A percentile compares a stretch with the other conserved stretches of the same genome.
These are phyloP conservation scores for Hipparchia semele DNA, from an alignment of 2,888 invertebrate genomes.

Conservation along the genomic window DNA sequence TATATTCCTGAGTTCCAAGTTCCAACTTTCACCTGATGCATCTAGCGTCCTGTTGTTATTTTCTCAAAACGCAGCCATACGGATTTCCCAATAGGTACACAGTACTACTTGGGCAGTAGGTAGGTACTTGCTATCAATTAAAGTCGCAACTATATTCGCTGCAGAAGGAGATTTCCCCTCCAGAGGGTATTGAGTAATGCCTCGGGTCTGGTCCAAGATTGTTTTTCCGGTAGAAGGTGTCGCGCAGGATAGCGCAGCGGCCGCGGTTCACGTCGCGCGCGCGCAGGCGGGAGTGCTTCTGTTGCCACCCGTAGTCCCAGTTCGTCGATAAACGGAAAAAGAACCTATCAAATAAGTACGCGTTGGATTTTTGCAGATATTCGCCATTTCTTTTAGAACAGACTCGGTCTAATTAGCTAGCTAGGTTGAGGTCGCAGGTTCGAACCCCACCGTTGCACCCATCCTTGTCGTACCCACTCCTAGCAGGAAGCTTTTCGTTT, in stretches of 20 bases:
- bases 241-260: slow-evolving; percentile 75
- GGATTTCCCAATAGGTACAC: too few species aligned
- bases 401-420: too few species aligned
- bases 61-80: too few species aligned
- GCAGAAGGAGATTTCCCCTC: slow-evolving; percentile 65
- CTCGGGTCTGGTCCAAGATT: slow-evolving; percentile 81
- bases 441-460: too few species aligned
- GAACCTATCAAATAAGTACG: slow-evolving; percentile 56
- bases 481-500: too few species aligned
- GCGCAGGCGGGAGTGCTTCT: slow-evolving; percentile 62
- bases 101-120: too few species aligned
- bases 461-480: too few species aligned
- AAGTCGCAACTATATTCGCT: slow-evolving; percentile 68
- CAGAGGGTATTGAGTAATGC: slow-evolving; percentile 78
- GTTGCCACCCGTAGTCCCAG: slow-evolving; percentile 85
- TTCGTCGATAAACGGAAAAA: slow-evolving; percentile 76
- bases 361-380: not conserved
- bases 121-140: slow-evolving; percentile 38
- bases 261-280: slow-evolving; percentile 72
- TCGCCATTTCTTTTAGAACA: not conserved
- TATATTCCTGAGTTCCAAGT: slow-evolving; percentile 51
- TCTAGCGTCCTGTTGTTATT: too few species aligned
- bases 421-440: too few species aligned
- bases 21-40: too few species aligned
- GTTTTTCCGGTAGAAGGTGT: slow-evolving; percentile 83